phyloP scores from a whole-genome alignment of 2,113 vertebrate species.

The Aspidoscelis tigris region DNA sequence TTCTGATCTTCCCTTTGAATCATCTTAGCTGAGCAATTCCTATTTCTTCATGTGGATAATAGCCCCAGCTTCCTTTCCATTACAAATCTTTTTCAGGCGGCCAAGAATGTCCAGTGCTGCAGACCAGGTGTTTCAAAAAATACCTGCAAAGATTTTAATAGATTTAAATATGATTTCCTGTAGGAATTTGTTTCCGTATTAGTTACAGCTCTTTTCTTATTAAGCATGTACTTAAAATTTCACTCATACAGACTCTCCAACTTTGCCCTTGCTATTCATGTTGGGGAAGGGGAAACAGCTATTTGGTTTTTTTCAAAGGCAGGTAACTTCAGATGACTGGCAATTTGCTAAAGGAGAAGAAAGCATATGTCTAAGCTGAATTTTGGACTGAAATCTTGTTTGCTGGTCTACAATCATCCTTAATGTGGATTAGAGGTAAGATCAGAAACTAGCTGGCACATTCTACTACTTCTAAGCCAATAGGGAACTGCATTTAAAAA shows the following conservation, averaged over 20 bases:
- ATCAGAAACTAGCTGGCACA: too few species aligned
- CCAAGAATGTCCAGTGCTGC: background rate
- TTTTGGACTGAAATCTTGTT: too few species aligned
- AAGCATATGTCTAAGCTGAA: too few species aligned
- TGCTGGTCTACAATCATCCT: too few species aligned
- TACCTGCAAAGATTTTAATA: conserved; percentile 29
- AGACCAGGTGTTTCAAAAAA: background rate
- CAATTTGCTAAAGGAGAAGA: too few species aligned
- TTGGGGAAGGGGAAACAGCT: too few species aligned
- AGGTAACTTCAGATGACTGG: too few species aligned
- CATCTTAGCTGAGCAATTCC: background rate
- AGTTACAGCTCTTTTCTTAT: background rate
- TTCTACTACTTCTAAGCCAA: too few species aligned
- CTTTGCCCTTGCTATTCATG: too few species aligned
- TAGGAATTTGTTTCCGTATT: background rate
- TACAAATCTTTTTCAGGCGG: background rate
- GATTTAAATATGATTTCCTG: background rate
- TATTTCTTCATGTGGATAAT: background rate
- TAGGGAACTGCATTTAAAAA: too few species aligned
- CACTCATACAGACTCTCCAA: background rate
- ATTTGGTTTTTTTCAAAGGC: too few species aligned
- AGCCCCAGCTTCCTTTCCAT: background rate
- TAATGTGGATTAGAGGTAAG: too few species aligned
- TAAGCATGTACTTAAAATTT: background rate
- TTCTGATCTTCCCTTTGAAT: conserved; percentile 28